A percentile compares a stretch with the other conserved stretches of the same genome.
phyloP scores from a whole-genome alignment of 2,888 invertebrate genomes.

The Sipha maydis region DNA sequence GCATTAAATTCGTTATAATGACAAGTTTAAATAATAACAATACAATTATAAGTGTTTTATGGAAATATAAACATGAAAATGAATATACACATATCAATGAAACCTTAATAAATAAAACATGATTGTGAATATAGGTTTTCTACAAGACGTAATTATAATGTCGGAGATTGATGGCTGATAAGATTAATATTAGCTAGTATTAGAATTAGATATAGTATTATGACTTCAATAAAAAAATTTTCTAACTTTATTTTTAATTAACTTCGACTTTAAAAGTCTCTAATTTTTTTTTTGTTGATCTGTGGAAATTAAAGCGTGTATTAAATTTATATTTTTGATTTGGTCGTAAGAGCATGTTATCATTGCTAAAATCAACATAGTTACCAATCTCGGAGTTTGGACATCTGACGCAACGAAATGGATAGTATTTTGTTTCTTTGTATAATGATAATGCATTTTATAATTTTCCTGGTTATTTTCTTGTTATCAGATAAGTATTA shows the following conservation, averaged over 20 bases:
- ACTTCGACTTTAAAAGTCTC: too few relatives aligned
- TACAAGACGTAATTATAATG: not conserved
- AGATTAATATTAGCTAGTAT: not conserved
- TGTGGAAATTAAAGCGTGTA: too few relatives aligned
- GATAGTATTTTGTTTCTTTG: not conserved
- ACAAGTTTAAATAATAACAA: not conserved
- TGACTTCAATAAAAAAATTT: constrained; percentile 1
- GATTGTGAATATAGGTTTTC: not conserved
- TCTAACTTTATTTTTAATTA: not conserved
- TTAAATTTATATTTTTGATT: too few relatives aligned
- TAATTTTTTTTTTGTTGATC: too few relatives aligned
- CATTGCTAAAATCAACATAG: too few relatives aligned
- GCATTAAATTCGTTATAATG: not conserved
- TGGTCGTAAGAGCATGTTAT: too few relatives aligned
- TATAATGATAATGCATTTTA: not conserved
- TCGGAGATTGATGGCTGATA: not conserved
- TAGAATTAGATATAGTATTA: not conserved
- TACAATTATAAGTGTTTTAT: not conserved
- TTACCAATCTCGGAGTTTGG: too few relatives aligned
- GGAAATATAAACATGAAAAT: not conserved
- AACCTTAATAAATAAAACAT: not conserved
- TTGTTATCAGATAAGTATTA: not conserved
- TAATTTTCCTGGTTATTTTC: not conserved
- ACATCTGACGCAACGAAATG: too few relatives aligned
- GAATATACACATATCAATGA: not conserved